Conservation (phyloP, 2,888 invertebrate species). For the Lycocerus yunnanus region DNA sequence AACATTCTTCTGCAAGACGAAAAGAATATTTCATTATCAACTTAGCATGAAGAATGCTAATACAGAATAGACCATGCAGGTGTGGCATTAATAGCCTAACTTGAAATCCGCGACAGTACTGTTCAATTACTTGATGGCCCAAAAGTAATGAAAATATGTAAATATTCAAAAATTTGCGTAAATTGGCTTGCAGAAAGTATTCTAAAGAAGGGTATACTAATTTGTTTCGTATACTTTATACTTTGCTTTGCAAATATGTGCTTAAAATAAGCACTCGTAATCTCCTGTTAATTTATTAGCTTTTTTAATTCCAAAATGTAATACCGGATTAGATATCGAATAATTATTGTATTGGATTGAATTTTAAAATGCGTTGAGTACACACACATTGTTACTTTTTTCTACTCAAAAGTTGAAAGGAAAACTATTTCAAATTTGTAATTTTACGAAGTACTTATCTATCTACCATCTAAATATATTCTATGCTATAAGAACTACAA, state of each 20-base stretch:
- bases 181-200: background rate
- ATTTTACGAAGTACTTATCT: background rate
- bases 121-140: background rate
- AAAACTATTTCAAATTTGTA: background rate
- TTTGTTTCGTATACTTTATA: background rate
- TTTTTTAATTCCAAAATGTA: background rate
- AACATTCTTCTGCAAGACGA: too few relatives aligned
- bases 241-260: background rate
- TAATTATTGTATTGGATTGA: background rate
- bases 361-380: background rate
- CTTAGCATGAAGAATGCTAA: background rate
- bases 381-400: background rate
- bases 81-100: background rate
- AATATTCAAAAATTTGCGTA: background rate
- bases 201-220: background rate
- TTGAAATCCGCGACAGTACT: background rate
- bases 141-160: background rate
- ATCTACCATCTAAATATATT: too few relatives aligned
- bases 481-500: background rate
- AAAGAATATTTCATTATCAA: background rate
- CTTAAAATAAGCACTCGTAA: background rate
- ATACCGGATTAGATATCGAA: background rate
- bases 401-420: background rate
- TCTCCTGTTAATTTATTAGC: background rate
- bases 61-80: background rate